Evolutionary conservation across 1,140 invertebrate species (phyloP), one percentile per base, ranked within the genome.

Genomic region (Rhysida immarginata): DNA sequence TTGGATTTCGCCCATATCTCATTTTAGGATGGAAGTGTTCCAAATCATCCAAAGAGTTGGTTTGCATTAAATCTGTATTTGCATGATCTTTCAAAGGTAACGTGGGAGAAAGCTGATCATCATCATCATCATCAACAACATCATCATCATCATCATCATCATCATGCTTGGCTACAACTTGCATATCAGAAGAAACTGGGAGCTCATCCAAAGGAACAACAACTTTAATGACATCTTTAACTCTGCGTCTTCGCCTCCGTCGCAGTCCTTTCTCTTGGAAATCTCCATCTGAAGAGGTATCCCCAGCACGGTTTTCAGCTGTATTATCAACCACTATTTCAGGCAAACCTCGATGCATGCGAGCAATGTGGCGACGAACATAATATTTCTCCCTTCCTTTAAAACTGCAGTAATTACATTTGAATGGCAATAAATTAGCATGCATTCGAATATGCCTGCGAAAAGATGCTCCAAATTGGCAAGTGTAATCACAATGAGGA

Each of bases 401-500:
- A 25, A 58, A 59, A 29, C 51, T 49, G 25, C 58, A 59, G 29
- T 59, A 58, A 42, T 58, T 54, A 26, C 58, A 59, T 54, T 58
- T 53, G 27, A 35, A 59, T 3, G 56, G 58, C 16, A 59, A 27
- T 14, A 43, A n/a, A 43, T 54, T 58, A 8, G 41, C 51, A 26
- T 59, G 58, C 35, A 53, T 44, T 13, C 46, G 50, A 16, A 59
- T 20, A 43, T 59, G 58, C 14, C 58, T 49, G 44, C 55, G 41
- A 42, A 56, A 59, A 1, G 58, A 59, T 2, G 58, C 58, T 1
- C 55, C 58, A 48, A 55, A 59, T 29, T 58, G 52, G 35, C 58
- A 59, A 2, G 58, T 58, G 21, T 59, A 59, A n/a, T 59, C 58
- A 51, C 58, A 59, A 27, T 57, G 56, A 24, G 58, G 58, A 51